Evolutionary conservation across 2,113 vertebrate species (phyloP).

Genomic region (Recurvirostra avosetta): DNA sequence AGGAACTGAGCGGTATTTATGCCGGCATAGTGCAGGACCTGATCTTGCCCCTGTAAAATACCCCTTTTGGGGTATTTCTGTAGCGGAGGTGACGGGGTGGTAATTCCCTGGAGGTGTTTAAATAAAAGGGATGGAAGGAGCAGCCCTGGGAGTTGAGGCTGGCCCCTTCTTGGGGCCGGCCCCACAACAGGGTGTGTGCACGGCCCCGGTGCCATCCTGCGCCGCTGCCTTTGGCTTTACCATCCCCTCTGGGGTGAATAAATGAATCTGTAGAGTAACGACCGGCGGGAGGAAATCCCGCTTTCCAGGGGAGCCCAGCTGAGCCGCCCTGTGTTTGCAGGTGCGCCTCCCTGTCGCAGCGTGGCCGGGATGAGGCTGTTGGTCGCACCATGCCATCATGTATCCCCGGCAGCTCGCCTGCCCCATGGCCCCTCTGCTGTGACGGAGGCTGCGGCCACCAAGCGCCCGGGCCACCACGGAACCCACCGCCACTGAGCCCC

Average conservation of each 20-base stretch:
- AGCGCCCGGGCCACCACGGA: conserved; percentile 44
- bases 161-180: neutral
- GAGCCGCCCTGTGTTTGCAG: neutral
- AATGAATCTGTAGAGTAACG: neutral
- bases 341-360: conserved; percentile 51
- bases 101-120: neutral
- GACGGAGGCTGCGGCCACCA: conserved; percentile 58
- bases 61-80: neutral
- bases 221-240: neutral
- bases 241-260: neutral
- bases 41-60: neutral
- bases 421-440: conserved; percentile 57
- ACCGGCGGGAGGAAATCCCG: fast-evolving
- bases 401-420: conserved; percentile 74
- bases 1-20: neutral
- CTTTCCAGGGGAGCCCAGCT: neutral
- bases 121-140: neutral
- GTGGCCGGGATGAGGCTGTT: conserved; percentile 53
- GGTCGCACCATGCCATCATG: conserved; percentile 82
- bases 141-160: neutral
- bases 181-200: neutral
- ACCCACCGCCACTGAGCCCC: conserved; percentile 67
- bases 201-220: neutral
- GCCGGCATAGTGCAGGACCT: fast-evolving
- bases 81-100: neutral